Base-by-base conservation (phyloP, 35 echinoderm and acorn worm genomes). In the Ophioderma brevispina region DNA sequence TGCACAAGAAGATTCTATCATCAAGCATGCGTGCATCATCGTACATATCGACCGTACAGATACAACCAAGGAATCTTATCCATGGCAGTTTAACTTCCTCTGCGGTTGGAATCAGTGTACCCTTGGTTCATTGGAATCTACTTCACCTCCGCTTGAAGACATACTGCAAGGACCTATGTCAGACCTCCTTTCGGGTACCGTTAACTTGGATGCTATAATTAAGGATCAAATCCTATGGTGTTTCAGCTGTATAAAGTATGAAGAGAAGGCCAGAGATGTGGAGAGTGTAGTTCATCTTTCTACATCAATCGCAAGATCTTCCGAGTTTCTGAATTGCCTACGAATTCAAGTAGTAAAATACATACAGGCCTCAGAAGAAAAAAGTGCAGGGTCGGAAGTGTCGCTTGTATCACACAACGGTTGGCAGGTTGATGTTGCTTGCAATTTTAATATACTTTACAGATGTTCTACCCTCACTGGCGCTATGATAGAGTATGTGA, bases 1-100 rank as follows among this genome's bases (percentile, higher is more conserved):
- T 33, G 1, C 32, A 2, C 33, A 0, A 28, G 70, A 25, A 21
- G 38, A 77, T 23, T 31, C 1, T 28, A 36, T 8, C 1, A 30
- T 78, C 23, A 87, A 87, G 39, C 70, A 87, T 39, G 85, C 39
- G 0, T 78, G 64, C 64, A 38, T 87, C 4, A 78, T 87, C 40
- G 85, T 87, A 1, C 85, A 87, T 31, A 75, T 87, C n/a, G 85
- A 87, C 35, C 63, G 85, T 19, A 39, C 25, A 76, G 6, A 70
- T 2, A 13, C 15, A 25, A 30, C 2, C n/a, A 8, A 30, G n/a
- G 5, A 6, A 25, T 18, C 15, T 70, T 87, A 75, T 50, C 64
- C 85, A 17, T 87, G 85, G 85, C 85, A 87, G 85, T 87, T 87
- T 34, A 87, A 87, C 40, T 87, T 87, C 70, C 70, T 87, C 5